A percentile compares a stretch with the other conserved stretches of the same genome.
Conservation (phyloP, 23 tunicate species). For the Trididemnum clinides region DNA sequence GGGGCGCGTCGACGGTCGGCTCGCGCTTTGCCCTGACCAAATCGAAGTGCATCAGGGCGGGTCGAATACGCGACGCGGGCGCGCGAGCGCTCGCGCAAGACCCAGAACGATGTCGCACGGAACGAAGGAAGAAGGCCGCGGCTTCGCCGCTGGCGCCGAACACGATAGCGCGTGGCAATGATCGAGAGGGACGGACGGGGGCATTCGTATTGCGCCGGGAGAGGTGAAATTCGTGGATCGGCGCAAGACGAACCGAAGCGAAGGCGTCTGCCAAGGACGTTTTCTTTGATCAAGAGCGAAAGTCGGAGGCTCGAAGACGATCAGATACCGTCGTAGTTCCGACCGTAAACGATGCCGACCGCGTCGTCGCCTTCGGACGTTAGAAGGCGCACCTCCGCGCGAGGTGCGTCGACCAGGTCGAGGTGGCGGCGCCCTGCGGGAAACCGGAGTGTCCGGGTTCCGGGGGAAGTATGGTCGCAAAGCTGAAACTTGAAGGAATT, state of each 20-base stretch:
- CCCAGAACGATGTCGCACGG: neutral
- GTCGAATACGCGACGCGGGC: neutral
- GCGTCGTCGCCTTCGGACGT: conserved; percentile 73
- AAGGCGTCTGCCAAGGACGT: conserved; percentile 77
- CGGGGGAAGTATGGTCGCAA: conserved; percentile 84
- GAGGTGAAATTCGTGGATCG: conserved; percentile 29
- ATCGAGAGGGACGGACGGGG: conserved; percentile 40
- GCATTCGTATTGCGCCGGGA: conserved; percentile 34
- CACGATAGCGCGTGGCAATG: conserved; percentile 21
- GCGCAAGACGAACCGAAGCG: neutral
- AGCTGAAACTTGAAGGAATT: conserved; percentile 76
- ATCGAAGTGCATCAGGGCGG: neutral
- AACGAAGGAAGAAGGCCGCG: neutral
- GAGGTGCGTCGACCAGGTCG: no score
- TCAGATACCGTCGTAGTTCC: conserved; percentile 90
- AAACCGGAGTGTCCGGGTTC: conserved; percentile 83
- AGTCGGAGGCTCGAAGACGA: conserved; percentile 73
- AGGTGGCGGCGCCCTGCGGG: conserved; percentile 83
- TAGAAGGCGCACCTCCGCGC: conserved; percentile 60
- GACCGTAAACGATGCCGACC: conserved; percentile 85
- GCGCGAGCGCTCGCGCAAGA: neutral
- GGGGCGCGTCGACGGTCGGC: no score
- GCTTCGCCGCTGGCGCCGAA: neutral
- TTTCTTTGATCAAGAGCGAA: conserved; percentile 57
- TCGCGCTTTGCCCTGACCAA: neutral